A percentile compares a stretch with the other conserved stretches of the same genome.
Evolutionary conservation across 2,113 vertebrate species (phyloP).

Genomic region (Chaetorhynchus papuensis): DNA sequence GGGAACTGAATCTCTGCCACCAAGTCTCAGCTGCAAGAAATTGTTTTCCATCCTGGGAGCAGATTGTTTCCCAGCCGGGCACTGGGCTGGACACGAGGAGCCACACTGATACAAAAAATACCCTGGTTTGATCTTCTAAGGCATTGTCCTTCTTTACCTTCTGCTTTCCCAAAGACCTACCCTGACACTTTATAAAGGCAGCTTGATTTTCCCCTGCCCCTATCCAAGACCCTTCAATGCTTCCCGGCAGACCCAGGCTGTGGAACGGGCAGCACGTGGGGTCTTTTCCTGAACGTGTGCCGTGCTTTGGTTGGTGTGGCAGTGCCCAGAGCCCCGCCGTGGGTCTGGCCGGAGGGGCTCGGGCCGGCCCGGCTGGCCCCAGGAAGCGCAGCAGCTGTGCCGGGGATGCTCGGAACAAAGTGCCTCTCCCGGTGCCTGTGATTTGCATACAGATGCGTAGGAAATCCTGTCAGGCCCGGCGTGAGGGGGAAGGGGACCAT

Average conservation of each 20-base stretch:
- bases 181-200: neutral
- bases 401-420: slow-evolving; percentile 15
- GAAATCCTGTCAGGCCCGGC: neutral
- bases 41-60: neutral
- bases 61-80: neutral
- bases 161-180: neutral
- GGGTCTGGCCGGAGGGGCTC: neutral
- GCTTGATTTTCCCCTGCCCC: neutral
- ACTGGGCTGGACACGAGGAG: neutral
- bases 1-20: neutral
- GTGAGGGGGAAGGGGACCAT: neutral
- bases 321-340: accelerated
- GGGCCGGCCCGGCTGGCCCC: neutral
- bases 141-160: neutral
- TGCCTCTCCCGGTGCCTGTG: neutral
- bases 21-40: neutral
- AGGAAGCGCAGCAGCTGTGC: slow-evolving; percentile 15
- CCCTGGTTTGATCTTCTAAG: neutral
- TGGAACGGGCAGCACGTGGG: neutral
- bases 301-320: accelerated
- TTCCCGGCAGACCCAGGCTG: accelerated
- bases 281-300: neutral
- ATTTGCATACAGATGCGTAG: slow-evolving; percentile 93
- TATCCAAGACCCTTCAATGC: neutral
- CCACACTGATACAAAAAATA: neutral